Base-by-base conservation (phyloP, 2,888 invertebrate species). In the Epistrophe eligans region DNA sequence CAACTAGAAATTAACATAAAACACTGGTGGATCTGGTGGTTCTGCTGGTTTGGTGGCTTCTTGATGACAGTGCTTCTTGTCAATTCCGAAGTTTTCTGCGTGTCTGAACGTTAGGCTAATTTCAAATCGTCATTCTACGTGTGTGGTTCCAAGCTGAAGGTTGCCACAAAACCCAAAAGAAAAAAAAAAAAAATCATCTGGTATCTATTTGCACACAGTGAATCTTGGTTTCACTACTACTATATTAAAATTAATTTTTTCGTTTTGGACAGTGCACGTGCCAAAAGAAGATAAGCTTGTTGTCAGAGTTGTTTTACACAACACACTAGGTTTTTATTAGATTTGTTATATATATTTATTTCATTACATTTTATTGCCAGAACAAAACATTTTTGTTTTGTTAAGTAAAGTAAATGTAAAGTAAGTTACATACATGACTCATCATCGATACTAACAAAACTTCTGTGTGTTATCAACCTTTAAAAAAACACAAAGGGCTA, bases 231-330 rank as follows among this genome's bases (percentile, higher is more conserved):
- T 24, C 24, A 24, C 24, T 24, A 24, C 24, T n/a, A n/a, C 24
- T 24, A 24, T 24, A 71, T 45, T 24, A 40, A 24, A 66, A 9
- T 35, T 67, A 15, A 17, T 48, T 50, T 70, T 43, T 40, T 55
- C 40, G 40, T 43, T 70, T 82, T 76, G 66, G 38, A 60, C n/a
- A 66, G 52, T 80, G 58, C 84, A 84, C 76, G 84, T 80, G 84
- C 58, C 79, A 10, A 24, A 7, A 24, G n/a, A 24, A 50, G 55
- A 52, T 70, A 74, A 79, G 40, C 17, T 60, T 67, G 19, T 43
- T 48, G 50, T 64, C 13, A 43, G n/a, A 48, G 40, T 67, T 73
- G 43, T 38, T 24, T 24, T 17, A 5, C 28, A 28, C 52, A n/a
- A 1, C 28, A 28, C 52, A n/a, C n/a, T 4, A 35, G 24, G 9